A percentile compares a stretch with the other conserved stretches of the same genome.
phyloP scores from a whole-genome alignment of 2,113 vertebrate genomes.

The Thymallus thymallus region DNA sequence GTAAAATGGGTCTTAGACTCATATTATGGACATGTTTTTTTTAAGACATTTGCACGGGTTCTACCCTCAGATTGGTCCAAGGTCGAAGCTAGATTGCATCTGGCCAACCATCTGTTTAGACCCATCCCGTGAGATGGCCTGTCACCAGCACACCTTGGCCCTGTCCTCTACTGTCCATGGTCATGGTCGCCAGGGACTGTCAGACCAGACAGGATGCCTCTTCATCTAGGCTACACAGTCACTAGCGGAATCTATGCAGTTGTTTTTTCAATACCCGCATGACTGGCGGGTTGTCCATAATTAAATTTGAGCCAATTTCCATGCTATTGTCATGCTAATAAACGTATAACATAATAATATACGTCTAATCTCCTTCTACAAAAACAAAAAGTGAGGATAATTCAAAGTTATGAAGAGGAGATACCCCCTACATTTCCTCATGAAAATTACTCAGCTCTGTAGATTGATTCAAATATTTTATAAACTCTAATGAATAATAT shows the following conservation, averaged over 20 bases:
- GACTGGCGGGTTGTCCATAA: too few species aligned
- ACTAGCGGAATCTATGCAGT: neutral
- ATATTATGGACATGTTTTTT: conserved; percentile 13
- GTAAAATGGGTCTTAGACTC: neutral
- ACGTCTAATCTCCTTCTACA: neutral
- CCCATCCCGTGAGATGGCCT: conserved; percentile 50
- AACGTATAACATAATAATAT: neutral
- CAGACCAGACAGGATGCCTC: conserved; percentile 16
- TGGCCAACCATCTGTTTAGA: conserved; percentile 70
- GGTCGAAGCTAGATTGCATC: conserved; percentile 67
- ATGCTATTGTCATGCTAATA: neutral
- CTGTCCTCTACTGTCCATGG: conserved; percentile 60
- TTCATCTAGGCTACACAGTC: conserved; percentile 14
- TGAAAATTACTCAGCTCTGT: neutral
- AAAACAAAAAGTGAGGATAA: too few species aligned
- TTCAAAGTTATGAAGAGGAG: neutral
- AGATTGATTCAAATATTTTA: neutral
- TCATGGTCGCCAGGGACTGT: conserved; percentile 24
- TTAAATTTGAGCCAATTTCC: neutral
- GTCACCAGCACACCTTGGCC: conserved; percentile 54
- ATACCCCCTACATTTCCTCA: neutral
- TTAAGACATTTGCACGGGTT: conserved; percentile 36
- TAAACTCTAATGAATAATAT: conserved; percentile 5
- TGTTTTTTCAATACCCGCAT: neutral
- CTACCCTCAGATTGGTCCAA: conserved; percentile 53